phyloP scores from a whole-genome alignment of 2,888 invertebrate species.

The Hypomecis punctinalis region DNA sequence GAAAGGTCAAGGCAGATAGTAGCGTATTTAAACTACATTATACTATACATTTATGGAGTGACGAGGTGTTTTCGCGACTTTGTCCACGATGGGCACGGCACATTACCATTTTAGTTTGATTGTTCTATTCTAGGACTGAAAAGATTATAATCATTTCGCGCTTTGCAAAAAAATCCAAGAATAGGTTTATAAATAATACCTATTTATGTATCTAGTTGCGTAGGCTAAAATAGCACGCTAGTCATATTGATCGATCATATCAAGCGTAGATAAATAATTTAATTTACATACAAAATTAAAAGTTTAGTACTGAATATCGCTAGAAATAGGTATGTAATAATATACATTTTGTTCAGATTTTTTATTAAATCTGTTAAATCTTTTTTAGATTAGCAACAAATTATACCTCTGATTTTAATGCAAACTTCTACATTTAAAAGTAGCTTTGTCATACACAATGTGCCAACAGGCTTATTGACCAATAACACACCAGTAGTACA shows the following conservation, averaged over 20 bases:
- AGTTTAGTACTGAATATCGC: no score
- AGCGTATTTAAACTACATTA: conserved; percentile 43
- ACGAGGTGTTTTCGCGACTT: not conserved
- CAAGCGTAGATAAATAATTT: not conserved
- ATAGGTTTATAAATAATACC: no score
- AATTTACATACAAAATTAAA: not conserved
- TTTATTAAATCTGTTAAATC: no score
- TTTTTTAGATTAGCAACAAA: no score
- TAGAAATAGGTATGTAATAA: no score
- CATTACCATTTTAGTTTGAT: not conserved
- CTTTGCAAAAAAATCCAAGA: not conserved
- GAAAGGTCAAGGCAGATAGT: conserved; percentile 59
- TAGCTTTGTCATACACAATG: conserved; percentile 20
- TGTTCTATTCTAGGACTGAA: not conserved
- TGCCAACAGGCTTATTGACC: conserved; percentile 15
- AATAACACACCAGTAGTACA: conserved; percentile 18
- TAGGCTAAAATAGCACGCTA: not conserved
- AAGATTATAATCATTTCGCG: no score
- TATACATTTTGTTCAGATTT: no score
- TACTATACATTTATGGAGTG: conserved; percentile 10
- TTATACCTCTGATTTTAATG: no score
- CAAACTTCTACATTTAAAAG: no score
- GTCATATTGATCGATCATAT: not conserved
- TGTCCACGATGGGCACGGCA: not conserved
- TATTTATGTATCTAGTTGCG: not conserved